Conservation (phyloP, 2,113 vertebrate genomes). For the Zosterops lateralis region DNA sequence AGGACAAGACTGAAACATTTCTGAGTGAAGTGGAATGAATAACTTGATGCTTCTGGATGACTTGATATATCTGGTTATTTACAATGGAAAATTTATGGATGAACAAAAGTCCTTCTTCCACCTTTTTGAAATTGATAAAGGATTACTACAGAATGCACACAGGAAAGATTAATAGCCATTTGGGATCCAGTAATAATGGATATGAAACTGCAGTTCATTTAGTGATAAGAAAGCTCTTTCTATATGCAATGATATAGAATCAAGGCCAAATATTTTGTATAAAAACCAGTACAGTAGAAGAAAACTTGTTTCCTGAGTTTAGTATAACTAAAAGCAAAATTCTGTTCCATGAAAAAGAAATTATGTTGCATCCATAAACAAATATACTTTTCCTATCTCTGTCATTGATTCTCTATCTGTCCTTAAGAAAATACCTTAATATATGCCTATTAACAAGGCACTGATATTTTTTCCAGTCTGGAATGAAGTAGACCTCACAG, state of each 20-base stretch:
- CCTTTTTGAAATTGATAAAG: background rate
- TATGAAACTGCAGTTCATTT: background rate
- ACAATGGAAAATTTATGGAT: background rate
- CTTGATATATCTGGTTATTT: background rate
- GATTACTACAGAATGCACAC: background rate
- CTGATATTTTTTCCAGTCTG: background rate
- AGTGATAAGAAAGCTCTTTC: background rate
- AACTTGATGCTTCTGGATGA: background rate
- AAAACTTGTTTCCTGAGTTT: background rate
- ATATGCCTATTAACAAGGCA: background rate
- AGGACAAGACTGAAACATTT: background rate
- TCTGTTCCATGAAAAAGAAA: background rate
- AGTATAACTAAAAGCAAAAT: background rate
- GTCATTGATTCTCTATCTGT: background rate
- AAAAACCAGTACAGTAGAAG: background rate
- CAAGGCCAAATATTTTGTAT: background rate
- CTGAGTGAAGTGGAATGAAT: background rate
- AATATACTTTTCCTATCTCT: background rate
- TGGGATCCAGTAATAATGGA: background rate
- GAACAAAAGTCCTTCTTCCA: background rate
- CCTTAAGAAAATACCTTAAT: background rate
- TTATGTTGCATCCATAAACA: background rate
- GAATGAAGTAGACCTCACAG: background rate
- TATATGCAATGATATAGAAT: background rate
- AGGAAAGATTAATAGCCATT: background rate